phyloP scores from a whole-genome alignment of 2,888 invertebrate species.

The Apamea sordens region DNA sequence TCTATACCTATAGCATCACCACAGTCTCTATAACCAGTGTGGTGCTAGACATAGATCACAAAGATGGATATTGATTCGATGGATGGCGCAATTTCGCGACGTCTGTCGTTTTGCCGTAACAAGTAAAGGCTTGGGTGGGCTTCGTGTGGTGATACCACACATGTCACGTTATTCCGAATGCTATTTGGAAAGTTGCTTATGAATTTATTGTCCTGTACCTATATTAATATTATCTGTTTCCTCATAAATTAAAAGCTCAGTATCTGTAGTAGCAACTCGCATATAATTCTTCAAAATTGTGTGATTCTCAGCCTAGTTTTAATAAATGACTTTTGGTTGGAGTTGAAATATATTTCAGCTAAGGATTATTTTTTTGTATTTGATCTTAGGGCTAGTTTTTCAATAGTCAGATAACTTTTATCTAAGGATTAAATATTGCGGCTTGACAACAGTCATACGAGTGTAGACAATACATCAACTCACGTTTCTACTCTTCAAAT shows the following conservation, averaged over 20 bases:
- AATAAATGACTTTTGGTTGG: background rate
- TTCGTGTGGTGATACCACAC: background rate
- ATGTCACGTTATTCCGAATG: background rate
- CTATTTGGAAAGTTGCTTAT: background rate
- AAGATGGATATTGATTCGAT: background rate
- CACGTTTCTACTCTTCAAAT: background rate
- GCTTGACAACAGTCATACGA: no score
- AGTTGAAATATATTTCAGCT: no score
- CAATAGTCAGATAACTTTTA: no score
- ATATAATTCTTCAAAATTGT: background rate
- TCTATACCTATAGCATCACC: background rate
- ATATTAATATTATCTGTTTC: background rate
- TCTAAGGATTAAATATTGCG: no score
- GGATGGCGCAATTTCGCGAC: background rate
- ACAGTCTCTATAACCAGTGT: background rate
- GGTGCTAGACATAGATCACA: background rate
- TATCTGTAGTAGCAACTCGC: background rate
- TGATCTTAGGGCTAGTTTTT: no score
- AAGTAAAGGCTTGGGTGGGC: background rate
- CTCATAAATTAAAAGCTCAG: background rate
- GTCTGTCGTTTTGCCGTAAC: background rate
- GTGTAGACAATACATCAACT: no score
- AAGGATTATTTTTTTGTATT: no score
- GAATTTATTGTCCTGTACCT: background rate
- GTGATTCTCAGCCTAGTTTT: background rate